Conservation (phyloP, 2,113 vertebrate genomes). For the Chamaetylas fuelleborni region DNA sequence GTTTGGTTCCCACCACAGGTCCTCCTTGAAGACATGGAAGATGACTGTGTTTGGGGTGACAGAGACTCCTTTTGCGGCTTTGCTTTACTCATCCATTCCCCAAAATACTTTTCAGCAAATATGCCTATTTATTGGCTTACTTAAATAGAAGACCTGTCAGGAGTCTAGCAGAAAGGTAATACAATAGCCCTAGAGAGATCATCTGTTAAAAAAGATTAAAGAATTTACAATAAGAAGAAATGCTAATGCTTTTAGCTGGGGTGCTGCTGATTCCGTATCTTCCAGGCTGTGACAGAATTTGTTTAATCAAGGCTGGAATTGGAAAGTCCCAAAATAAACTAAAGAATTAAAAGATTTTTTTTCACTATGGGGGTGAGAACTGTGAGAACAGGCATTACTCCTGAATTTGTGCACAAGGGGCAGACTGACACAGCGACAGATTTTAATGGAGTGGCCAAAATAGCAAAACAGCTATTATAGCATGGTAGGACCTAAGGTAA, state of each 20-base stretch:
- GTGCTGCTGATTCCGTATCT: background rate
- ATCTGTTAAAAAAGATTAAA: conserved; percentile 22
- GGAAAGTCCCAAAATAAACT: background rate
- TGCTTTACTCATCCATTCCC: background rate
- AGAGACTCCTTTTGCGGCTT: background rate
- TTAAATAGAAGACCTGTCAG: conserved; percentile 30
- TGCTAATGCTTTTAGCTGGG: background rate
- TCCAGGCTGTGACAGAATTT: background rate
- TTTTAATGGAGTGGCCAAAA: background rate
- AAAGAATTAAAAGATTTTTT: background rate
- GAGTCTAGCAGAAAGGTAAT: background rate
- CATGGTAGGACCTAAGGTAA: background rate
- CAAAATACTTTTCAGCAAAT: background rate
- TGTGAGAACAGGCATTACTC: background rate
- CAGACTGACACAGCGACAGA: background rate
- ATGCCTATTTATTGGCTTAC: conserved; percentile 14
- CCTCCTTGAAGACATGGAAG: background rate
- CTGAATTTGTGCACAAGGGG: background rate
- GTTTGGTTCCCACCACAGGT: background rate
- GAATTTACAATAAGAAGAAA: background rate
- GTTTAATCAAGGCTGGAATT: background rate
- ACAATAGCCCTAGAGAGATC: background rate
- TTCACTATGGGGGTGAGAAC: accelerated
- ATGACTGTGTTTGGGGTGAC: background rate
- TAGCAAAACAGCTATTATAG: background rate